These are phyloP conservation scores for Monochamus alternatus DNA, from an alignment of 2,888 invertebrate genomes.

Conservation along the genomic window DNA sequence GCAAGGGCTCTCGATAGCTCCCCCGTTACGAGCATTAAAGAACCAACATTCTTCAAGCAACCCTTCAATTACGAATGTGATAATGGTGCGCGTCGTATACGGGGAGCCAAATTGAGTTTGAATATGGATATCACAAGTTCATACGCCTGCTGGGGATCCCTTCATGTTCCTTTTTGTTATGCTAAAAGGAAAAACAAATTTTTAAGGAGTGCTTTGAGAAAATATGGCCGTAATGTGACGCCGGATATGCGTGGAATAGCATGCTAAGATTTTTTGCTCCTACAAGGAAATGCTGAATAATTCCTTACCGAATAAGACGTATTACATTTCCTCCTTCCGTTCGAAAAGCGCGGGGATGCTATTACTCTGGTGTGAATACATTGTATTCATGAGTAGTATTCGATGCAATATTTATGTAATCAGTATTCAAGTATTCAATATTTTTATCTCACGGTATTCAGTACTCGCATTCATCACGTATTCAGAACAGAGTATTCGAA, in stretches of 20 bases:
- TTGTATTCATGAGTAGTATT: too few relatives aligned
- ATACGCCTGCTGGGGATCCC: constrained; percentile 31
- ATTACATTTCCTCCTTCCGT: too few relatives aligned
- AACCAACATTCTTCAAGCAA: constrained; percentile 62
- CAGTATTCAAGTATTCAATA: too few relatives aligned
- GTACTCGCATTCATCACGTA: too few relatives aligned
- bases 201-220: constrained; percentile 47
- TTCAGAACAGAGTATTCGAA: too few relatives aligned
- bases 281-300: not conserved
- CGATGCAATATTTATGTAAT: too few relatives aligned
- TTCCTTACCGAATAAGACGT: too few relatives aligned
- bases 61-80: constrained; percentile 65
- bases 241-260: constrained; percentile 44
- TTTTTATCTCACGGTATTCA: too few relatives aligned
- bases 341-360: too few relatives aligned
- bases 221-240: constrained; percentile 56
- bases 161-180: constrained; percentile 44
- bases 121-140: constrained; percentile 61
- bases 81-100: constrained; percentile 58
- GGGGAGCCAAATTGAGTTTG: constrained; percentile 59
- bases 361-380: too few relatives aligned
- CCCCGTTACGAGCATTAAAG: constrained; percentile 61
- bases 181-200: constrained; percentile 36
- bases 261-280: not conserved
- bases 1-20: constrained; percentile 61